A percentile compares a stretch with the other conserved stretches of the same genome.
phyloP scores from a whole-genome alignment of 1,140 invertebrate species.

The Lepidotrigona ventralis region DNA sequence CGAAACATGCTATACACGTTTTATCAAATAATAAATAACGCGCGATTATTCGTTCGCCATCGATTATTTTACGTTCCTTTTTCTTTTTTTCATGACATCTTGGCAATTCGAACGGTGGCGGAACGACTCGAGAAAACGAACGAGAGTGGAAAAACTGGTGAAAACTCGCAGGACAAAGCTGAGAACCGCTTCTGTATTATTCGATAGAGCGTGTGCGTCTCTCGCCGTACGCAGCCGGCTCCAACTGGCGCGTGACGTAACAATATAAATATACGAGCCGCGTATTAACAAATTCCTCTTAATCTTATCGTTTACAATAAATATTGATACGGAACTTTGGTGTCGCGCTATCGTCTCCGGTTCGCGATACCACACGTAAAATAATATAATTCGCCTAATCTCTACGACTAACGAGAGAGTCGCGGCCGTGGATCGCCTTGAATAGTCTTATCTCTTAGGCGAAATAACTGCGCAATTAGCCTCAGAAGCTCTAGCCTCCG shows the following conservation, averaged over 20 bases:
- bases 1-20: slow-evolving; percentile 66
- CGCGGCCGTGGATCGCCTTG: slow-evolving; percentile 44
- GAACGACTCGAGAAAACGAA: no score
- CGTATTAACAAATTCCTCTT: slow-evolving; percentile 72
- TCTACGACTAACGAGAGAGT: slow-evolving; percentile 40
- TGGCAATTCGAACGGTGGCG: no score
- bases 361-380: slow-evolving; percentile 62
- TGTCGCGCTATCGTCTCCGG: slow-evolving; percentile 64
- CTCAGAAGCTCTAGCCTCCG: slow-evolving; percentile 24
- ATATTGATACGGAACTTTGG: slow-evolving; percentile 75
- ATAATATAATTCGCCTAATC: slow-evolving; percentile 74
- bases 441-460: slow-evolving; percentile 62
- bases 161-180: slow-evolving; percentile 10
- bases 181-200: slow-evolving; percentile 70
- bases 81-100: no score
- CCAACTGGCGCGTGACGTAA: slow-evolving; percentile 69
- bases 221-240: slow-evolving; percentile 55
- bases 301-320: slow-evolving; percentile 78
- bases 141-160: no score
- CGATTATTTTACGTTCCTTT: slow-evolving; percentile 72
- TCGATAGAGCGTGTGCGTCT: slow-evolving; percentile 55
- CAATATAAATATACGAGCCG: slow-evolving; percentile 73
- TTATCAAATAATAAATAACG: slow-evolving; percentile 78
- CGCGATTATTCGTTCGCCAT: slow-evolving; percentile 68
- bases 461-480: slow-evolving; percentile 72